A percentile compares a stretch with the other conserved stretches of the same genome.
Evolutionary conservation across 35 echinoderm and acorn worm species (phyloP).

Genomic region (Stichopus chloronotus): DNA sequence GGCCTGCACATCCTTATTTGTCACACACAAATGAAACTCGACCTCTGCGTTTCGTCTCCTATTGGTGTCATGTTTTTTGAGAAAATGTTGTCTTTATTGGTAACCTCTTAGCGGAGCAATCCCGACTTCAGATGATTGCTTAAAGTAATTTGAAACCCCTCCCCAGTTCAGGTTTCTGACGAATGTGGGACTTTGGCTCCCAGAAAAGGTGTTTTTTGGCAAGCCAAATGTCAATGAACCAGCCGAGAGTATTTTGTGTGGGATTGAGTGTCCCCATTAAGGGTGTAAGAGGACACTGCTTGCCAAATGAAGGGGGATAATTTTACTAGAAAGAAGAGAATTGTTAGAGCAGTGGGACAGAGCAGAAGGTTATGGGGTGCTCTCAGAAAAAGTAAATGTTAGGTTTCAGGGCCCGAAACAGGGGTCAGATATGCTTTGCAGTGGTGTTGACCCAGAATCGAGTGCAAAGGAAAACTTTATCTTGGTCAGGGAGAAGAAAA

Average conservation of each 20-base stretch:
- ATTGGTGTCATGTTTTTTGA: slow-evolving; percentile 63
- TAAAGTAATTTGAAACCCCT: slow-evolving; percentile 54
- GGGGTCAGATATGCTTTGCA: slow-evolving; percentile 30
- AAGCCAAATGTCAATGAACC: slow-evolving; percentile 64
- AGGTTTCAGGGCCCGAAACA: slow-evolving; percentile 55
- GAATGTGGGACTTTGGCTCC: slow-evolving; percentile 61
- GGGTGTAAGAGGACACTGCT: slow-evolving; percentile 64
- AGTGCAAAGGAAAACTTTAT: background rate
- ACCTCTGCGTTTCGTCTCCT: slow-evolving; percentile 36
- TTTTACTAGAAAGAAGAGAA: slow-evolving; percentile 48
- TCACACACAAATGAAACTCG: slow-evolving; percentile 54
- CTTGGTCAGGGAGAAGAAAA: slow-evolving; percentile 13
- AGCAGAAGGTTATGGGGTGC: slow-evolving; percentile 54
- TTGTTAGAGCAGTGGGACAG: slow-evolving; percentile 55
- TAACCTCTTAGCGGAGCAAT: slow-evolving; percentile 53
- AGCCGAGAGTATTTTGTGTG: slow-evolving; percentile 34
- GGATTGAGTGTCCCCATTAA: slow-evolving; percentile 70
- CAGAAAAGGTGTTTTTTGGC: slow-evolving; percentile 56
- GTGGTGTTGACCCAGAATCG: slow-evolving; percentile 55
- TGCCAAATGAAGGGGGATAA: slow-evolving; percentile 62
- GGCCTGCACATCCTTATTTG: slow-evolving; percentile 58
- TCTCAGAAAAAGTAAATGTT: slow-evolving; percentile 52
- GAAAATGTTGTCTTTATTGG: slow-evolving; percentile 59
- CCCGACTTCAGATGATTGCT: slow-evolving; percentile 55
- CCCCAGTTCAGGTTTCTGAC: slow-evolving; percentile 55